Evolutionary conservation across 1,140 invertebrate genomes (phyloP), one percentile per base, ranked within the genome.

Genomic region (Brachionus koreanus): DNA sequence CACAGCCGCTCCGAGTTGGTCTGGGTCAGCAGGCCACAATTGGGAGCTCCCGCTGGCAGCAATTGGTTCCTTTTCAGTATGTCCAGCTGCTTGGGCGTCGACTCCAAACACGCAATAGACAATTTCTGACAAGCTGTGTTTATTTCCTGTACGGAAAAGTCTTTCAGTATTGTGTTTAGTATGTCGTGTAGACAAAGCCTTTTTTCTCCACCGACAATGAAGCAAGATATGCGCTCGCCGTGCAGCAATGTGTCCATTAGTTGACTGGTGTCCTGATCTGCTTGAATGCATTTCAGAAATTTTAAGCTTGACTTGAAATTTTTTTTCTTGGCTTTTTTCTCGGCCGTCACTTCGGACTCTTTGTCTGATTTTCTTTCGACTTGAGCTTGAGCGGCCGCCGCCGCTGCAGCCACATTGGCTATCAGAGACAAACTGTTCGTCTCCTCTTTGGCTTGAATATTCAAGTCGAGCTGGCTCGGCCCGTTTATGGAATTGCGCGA

Each of bases 1-100:
- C 95, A 96, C 75, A 98, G 91, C 57, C 96, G 90, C 88, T 98
- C 95, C 25, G 96, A 96, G 89, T 98, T 95, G 46, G 96, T 97
- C 89, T 97, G 95, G n/a, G 95, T 98, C 86, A 98, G 97, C 49
- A 98, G 91, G 12, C 96, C 96, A 90, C 95, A 98, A 84, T 93
- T 94, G 0, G 87, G 87, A 25, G 95, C 95, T 85, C 91, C 92
- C 10, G 91, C 89, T 9, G 95, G 96, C 86, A 98, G 87, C 63
- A 96, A 93, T 25, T 93, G 92, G 37, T 86, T 85, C 46, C 91
- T 82, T 83, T 88, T 98, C 25, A 98, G 91, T 86, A 94, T 93
- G 85, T 96, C 93, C 85, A 98, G 89, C 89, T 98, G 96, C 86
- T 95, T 94, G 12, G 92, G 91, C 52, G 94, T 96, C 87, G 96